Percentiles rank a stretch among this genome's conserved stretches.
Conservation (phyloP, 2,113 vertebrate genomes). For the Zosterops lateralis region DNA sequence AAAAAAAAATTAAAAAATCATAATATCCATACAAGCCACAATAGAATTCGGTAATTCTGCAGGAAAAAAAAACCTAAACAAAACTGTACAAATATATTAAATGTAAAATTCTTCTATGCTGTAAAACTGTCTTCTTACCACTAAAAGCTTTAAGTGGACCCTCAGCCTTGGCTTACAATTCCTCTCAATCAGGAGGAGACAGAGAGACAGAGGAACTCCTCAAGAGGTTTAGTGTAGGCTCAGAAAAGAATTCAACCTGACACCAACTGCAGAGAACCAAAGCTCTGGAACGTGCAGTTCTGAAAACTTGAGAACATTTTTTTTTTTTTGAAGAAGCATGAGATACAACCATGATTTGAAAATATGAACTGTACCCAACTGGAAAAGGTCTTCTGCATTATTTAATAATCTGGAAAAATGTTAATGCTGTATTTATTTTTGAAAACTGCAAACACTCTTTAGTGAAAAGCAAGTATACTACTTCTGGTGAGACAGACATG, state of each 20-base stretch:
- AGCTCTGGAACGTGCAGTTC: not conserved
- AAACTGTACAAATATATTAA: not conserved
- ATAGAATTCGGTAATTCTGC: not conserved
- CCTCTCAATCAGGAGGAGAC: not conserved
- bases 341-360: not conserved
- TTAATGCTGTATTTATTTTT: not conserved
- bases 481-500: not conserved
- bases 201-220: not conserved
- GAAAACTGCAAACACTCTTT: not conserved
- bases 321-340: not conserved
- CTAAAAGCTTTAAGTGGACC: not conserved
- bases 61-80: not conserved
- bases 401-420: not conserved
- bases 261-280: not conserved
- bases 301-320: not conserved
- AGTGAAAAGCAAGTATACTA: not conserved
- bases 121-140: not conserved
- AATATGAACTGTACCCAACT: accelerated
- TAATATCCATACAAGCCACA: not conserved
- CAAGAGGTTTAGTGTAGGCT: not conserved
- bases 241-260: not conserved
- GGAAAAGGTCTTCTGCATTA: not conserved
- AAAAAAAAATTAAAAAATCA: not conserved
- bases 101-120: not conserved
- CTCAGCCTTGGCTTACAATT: not conserved